Conservation (phyloP, 92 coral and sea anemone species). For the Porites rus region DNA sequence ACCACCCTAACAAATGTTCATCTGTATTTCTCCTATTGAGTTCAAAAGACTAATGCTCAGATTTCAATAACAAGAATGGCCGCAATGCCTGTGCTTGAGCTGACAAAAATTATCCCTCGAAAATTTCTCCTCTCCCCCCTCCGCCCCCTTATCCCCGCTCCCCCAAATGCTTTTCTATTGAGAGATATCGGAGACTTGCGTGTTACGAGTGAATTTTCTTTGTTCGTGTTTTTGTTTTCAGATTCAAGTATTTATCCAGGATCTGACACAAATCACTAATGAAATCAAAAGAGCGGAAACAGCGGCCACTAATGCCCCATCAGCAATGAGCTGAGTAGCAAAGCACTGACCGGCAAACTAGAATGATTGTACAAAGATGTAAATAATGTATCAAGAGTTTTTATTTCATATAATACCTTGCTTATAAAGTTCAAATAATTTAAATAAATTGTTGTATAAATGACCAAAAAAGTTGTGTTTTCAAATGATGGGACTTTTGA, state of each 20-base stretch:
- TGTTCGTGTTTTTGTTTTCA: constrained; percentile 8
- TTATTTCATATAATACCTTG: background rate
- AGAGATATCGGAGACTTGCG: background rate
- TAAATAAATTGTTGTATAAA: background rate
- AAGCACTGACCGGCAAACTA: background rate
- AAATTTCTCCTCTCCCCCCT: too few species aligned
- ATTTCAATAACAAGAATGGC: too few species aligned
- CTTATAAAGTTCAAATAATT: constrained; percentile 1
- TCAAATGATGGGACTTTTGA: too few species aligned
- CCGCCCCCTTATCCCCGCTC: too few species aligned
- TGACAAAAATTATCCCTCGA: too few species aligned
- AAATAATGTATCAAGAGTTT: constrained; percentile 8
- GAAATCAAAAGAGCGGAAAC: constrained; percentile 91
- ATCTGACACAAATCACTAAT: constrained; percentile 89
- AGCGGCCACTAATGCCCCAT: constrained; percentile 34
- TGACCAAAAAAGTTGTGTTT: background rate
- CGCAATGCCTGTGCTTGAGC: too few species aligned
- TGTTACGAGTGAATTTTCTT: too few species aligned
- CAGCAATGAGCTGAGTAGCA: constrained; percentile 33
- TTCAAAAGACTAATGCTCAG: too few species aligned
- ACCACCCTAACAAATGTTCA: too few species aligned
- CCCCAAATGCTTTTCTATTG: background rate
- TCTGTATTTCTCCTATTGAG: too few species aligned
- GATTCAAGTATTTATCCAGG: constrained; percentile 98
- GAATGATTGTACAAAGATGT: constrained; percentile 22